Conservation (phyloP, 2,113 vertebrate genomes). For the Arizona elegans region DNA sequence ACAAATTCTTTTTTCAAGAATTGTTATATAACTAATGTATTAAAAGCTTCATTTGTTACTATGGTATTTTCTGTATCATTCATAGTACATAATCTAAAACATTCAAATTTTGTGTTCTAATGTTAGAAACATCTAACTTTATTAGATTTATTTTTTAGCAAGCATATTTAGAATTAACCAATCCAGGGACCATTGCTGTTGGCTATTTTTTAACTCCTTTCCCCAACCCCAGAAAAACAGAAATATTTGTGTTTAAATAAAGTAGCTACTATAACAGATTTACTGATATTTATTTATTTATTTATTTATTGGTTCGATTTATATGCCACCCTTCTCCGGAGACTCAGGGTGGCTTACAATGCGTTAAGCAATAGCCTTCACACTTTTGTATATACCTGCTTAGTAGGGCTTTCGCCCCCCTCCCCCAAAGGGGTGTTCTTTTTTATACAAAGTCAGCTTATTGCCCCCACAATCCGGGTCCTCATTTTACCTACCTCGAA, state of each 20-base stretch:
- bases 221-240: slow-evolving; percentile 51
- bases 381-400: no score
- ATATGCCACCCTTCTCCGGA: no score
- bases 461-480: no score
- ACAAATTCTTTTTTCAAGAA: background rate
- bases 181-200: slow-evolving; percentile 54
- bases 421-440: no score
- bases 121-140: slow-evolving; percentile 62
- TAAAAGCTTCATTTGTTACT: background rate
- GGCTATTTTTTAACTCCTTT: slow-evolving; percentile 67
- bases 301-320: no score
- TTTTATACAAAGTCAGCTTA: no score
- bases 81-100: slow-evolving; percentile 33
- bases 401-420: no score
- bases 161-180: slow-evolving; percentile 66
- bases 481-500: no score
- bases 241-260: slow-evolving; percentile 69
- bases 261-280: slow-evolving; percentile 72
- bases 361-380: no score
- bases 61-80: background rate
- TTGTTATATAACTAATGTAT: background rate
- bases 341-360: no score
- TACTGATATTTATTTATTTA: slow-evolving; percentile 40
- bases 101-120: slow-evolving; percentile 43
- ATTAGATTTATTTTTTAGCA: slow-evolving; percentile 22